Percentiles rank a stretch among this genome's conserved stretches.
These are phyloP conservation scores for Leucophenga maculata DNA, from an alignment of 2,888 invertebrate genomes.

Conservation along the genomic window DNA sequence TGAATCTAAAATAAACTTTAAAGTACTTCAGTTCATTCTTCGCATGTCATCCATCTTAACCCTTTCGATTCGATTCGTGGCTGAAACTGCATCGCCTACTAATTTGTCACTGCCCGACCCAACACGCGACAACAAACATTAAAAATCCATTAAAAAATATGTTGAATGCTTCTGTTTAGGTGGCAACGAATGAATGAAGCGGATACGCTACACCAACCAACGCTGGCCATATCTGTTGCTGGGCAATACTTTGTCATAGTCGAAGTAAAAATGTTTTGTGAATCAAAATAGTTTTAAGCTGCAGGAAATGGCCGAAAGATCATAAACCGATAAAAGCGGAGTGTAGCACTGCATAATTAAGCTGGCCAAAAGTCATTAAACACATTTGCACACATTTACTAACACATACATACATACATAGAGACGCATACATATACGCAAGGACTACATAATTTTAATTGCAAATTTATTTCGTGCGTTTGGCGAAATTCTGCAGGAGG, in stretches of 20 bases:
- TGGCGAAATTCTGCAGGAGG: neutral
- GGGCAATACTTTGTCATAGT: too few relatives aligned
- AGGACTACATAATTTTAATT: slow-evolving; percentile 19
- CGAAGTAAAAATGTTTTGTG: slow-evolving; percentile 35
- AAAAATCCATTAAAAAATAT: slow-evolving; percentile 67
- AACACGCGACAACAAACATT: slow-evolving; percentile 49
- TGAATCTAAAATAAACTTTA: too few relatives aligned
- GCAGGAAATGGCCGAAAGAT: slow-evolving; percentile 25
- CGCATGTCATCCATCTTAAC: too few relatives aligned
- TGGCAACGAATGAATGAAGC: slow-evolving; percentile 14
- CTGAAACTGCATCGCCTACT: slow-evolving; percentile 20
- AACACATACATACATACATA: slow-evolving; percentile 10
- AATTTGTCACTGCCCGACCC: slow-evolving; percentile 19
- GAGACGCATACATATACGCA: slow-evolving; percentile 9
- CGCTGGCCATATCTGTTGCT: too few relatives aligned
- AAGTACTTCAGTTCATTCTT: too few relatives aligned
- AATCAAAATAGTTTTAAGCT: slow-evolving; percentile 42
- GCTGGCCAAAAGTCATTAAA: slow-evolving; percentile 54
- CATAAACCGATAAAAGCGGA: neutral
- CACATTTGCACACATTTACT: slow-evolving; percentile 34
- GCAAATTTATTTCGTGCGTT: slow-evolving; percentile 17
- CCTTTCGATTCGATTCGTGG: neutral
- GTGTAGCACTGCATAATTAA: slow-evolving; percentile 47
- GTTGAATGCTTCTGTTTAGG: slow-evolving; percentile 42
- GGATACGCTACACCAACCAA: slow-evolving; percentile 33